Evolutionary conservation across 2,797 vertebrate genomes (phyloP).

Genomic region (Crenichthys baileyi): DNA sequence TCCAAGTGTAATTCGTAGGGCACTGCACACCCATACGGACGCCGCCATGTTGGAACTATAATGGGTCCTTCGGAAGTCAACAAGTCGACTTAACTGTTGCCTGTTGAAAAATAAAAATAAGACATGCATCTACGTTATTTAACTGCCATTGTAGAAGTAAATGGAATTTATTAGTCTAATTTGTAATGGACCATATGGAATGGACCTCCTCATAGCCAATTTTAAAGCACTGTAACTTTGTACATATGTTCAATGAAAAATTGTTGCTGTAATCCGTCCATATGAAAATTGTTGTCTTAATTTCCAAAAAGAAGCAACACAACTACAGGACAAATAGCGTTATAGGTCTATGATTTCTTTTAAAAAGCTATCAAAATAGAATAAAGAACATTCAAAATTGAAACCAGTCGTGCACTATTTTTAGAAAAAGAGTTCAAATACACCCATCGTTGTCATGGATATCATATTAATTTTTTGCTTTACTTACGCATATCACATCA

Average conservation of each 20-base stretch:
- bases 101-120: conserved; percentile 54
- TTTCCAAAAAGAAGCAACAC: too few relatives aligned
- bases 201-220: neutral
- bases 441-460: neutral
- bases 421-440: neutral
- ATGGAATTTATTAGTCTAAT: neutral
- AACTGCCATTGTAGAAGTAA: neutral
- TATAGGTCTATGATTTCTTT: too few relatives aligned
- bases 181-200: neutral
- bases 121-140: neutral
- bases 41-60: conserved; percentile 70
- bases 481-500: neutral
- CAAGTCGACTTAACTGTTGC: conserved; percentile 35
- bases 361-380: neutral
- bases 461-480: too few relatives aligned
- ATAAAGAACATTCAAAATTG: neutral
- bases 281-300: too few relatives aligned
- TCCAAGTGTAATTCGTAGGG: conserved; percentile 66
- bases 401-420: neutral
- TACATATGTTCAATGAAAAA: neutral
- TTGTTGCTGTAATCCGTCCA: too few relatives aligned
- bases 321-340: too few relatives aligned
- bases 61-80: conserved; percentile 57
- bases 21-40: conserved; percentile 59
- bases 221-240: neutral